phyloP scores from a whole-genome alignment of 2,888 invertebrate species.

The Emesis russula region DNA sequence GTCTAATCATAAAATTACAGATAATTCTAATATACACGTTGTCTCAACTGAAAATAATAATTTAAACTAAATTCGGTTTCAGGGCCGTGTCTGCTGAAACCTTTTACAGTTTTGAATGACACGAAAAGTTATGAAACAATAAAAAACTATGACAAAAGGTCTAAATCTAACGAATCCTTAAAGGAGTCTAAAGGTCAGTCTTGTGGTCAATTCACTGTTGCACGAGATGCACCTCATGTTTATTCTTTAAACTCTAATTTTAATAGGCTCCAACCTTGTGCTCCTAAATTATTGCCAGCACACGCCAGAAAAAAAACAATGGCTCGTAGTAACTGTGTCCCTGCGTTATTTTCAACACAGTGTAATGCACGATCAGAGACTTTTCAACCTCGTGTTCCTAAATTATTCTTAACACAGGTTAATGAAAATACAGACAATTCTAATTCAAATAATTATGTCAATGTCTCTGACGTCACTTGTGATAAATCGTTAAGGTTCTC shows the following conservation, averaged over 20 bases:
- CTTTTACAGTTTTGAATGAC: neutral
- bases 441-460: neutral
- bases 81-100: slow-evolving; percentile 30
- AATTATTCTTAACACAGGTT: neutral
- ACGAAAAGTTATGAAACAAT: neutral
- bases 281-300: slow-evolving; percentile 4
- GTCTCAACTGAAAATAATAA: neutral
- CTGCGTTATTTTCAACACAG: neutral
- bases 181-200: neutral
- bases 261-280: slow-evolving; percentile 14
- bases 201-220: slow-evolving; percentile 22
- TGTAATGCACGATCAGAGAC: neutral
- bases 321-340: neutral
- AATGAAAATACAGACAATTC: neutral
- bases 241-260: slow-evolving; percentile 16
- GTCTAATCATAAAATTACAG: neutral
- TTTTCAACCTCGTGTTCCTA: slow-evolving; percentile 5
- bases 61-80: slow-evolving; percentile 40
- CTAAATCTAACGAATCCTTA: neutral
- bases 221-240: slow-evolving; percentile 8
- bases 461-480: slow-evolving; percentile 1
- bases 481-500: neutral
- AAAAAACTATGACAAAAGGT: neutral
- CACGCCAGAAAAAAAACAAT: neutral
- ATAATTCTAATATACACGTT: slow-evolving; percentile 17